Evolutionary conservation across 2,888 invertebrate species (phyloP).

Genomic region (Melanotus villosus): DNA sequence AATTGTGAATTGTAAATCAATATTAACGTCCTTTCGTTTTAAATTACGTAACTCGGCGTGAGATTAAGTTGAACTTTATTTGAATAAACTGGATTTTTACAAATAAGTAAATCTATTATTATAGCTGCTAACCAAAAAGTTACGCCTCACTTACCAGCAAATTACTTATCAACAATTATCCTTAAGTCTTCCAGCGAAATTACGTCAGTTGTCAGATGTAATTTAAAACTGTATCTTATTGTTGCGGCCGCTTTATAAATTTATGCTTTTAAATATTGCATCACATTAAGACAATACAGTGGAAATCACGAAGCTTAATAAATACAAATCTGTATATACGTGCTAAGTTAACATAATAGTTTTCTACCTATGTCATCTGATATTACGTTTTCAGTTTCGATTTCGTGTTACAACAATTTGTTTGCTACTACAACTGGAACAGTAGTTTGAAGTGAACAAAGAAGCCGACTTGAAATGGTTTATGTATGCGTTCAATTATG

Average conservation of each 20-base stretch:
- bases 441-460: too few species aligned
- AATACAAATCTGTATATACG: constrained; percentile 3
- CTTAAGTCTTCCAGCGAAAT: not conserved
- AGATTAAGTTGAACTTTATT: constrained; percentile 9
- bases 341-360: not conserved
- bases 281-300: not conserved
- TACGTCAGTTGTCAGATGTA: not conserved
- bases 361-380: not conserved
- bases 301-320: constrained; percentile 12
- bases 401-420: constrained; percentile 12
- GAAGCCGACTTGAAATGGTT: too few species aligned
- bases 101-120: too few species aligned
- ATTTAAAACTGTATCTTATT: constrained; percentile 7
- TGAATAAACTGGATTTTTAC: too few species aligned
- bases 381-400: not conserved
- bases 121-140: too few species aligned
- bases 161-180: not conserved
- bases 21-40: constrained; percentile 5
- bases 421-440: not conserved
- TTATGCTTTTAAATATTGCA: not conserved
- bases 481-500: too few species aligned
- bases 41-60: constrained; percentile 24
- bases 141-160: too few species aligned
- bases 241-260: constrained; percentile 5
- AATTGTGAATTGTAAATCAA: constrained; percentile 21